These are phyloP conservation scores for Zaprionus lachaisei DNA, from an alignment of 1,140 invertebrate genomes.

Conservation along the genomic window DNA sequence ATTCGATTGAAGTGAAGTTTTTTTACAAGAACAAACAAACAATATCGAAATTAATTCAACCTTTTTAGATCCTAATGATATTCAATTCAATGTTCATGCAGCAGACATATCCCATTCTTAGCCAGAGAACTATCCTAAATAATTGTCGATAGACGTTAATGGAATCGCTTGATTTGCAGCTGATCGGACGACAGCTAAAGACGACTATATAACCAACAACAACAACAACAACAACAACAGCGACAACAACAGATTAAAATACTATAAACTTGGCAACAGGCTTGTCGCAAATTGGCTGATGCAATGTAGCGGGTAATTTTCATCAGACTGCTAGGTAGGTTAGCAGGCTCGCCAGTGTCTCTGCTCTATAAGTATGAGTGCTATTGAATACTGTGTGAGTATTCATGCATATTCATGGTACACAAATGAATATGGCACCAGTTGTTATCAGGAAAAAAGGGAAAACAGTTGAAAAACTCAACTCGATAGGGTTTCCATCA, in stretches of 20 bases:
- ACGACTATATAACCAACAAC: slow-evolving; percentile 40
- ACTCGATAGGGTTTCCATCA: not conserved
- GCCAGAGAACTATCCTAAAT: not conserved
- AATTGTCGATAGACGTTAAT: not conserved
- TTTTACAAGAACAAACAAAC: no score
- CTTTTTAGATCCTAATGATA: no score
- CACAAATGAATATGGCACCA: not conserved
- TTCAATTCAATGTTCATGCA: not conserved
- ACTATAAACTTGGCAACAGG: slow-evolving; percentile 55
- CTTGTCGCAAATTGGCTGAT: slow-evolving; percentile 73
- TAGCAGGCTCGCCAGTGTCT: slow-evolving; percentile 25
- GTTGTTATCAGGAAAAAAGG: not conserved
- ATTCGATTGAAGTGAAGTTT: no score
- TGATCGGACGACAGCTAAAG: slow-evolving; percentile 26
- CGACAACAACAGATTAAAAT: slow-evolving; percentile 54
- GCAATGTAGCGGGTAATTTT: slow-evolving; percentile 73
- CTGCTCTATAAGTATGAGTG: not conserved
- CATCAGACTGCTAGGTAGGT: slow-evolving; percentile 36
- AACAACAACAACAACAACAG: slow-evolving; percentile 25
- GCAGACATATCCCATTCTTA: not conserved
- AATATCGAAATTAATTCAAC: no score
- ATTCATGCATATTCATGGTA: slow-evolving; percentile 35
- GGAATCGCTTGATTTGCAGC: not conserved
- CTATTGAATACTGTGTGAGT: not conserved
- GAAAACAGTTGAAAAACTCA: slow-evolving; percentile 6